phyloP scores from a whole-genome alignment of 92 coral and sea anemone species.

The Pocillopora grandis region DNA sequence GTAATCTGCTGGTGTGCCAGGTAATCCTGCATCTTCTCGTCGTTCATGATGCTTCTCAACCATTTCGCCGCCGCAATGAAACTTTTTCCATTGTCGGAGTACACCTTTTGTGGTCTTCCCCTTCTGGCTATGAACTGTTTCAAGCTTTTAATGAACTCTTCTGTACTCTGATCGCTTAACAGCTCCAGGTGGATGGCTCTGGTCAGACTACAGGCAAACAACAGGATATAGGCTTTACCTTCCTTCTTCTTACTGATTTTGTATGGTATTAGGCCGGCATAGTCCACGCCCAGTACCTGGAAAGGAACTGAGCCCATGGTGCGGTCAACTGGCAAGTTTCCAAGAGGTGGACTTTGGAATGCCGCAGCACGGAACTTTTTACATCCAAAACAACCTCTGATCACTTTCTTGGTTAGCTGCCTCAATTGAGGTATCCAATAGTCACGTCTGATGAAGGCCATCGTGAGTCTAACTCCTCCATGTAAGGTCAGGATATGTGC shows the following conservation, averaged over 20 bases:
- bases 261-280: conserved; percentile 1
- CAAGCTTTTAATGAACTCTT: conserved; percentile 15
- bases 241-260: not conserved
- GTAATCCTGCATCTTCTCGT: conserved; percentile 21
- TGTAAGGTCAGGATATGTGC: conserved; percentile 41
- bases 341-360: conserved; percentile 9
- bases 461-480: conserved; percentile 48
- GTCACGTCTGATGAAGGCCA: not conserved
- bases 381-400: conserved; percentile 36
- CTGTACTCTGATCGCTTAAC: conserved; percentile 25
- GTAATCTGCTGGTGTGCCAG: conserved; percentile 26
- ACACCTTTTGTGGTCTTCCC: not conserved
- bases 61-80: not conserved
- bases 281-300: conserved; percentile 27
- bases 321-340: conserved; percentile 20
- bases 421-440: conserved; percentile 29
- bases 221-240: conserved; percentile 21
- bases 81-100: no score
- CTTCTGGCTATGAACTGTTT: conserved; percentile 14
- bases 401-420: conserved; percentile 9
- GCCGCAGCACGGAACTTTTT: conserved; percentile 27
- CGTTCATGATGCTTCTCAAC: not conserved
- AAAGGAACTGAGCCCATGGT: conserved; percentile 33
- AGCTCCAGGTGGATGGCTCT: conserved; percentile 36
- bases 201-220: conserved; percentile 29